Conservation (phyloP, 2,113 vertebrate genomes). For the Laticauda colubrina region DNA sequence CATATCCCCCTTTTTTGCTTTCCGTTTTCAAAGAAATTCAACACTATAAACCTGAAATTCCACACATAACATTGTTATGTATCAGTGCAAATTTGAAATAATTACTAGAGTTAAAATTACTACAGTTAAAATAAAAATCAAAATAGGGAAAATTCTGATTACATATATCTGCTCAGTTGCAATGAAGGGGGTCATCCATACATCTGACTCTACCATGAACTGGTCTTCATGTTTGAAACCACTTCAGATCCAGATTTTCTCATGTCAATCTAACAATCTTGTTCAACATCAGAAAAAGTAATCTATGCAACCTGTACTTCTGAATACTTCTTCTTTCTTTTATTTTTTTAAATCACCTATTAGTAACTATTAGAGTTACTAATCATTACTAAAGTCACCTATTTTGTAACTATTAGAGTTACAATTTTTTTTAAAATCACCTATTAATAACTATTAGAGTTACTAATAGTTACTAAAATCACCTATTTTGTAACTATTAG, state of each 20-base stretch:
- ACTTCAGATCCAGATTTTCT: background rate
- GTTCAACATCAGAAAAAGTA: background rate
- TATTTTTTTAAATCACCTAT: background rate
- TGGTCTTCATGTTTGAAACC: background rate
- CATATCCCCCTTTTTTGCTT: slow-evolving; percentile 35
- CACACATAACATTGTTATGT: background rate
- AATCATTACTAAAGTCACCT: no score
- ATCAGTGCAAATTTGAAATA: background rate
- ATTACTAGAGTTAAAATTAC: background rate
- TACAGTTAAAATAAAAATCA: background rate
- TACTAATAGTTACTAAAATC: no score
- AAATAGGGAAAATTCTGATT: background rate
- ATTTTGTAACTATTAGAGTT: no score
- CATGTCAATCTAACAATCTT: background rate
- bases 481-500: no score
- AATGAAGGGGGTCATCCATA: background rate
- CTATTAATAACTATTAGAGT: no score
- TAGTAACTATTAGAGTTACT: no score
- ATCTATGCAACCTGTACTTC: background rate
- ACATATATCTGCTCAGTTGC: background rate
- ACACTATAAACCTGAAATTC: background rate
- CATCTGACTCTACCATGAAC: background rate
- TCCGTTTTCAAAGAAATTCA: slow-evolving; percentile 21
- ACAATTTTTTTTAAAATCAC: background rate
- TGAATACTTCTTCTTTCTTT: background rate